Conservation (phyloP, 2,113 vertebrate genomes). For the Oophaga pumilio region DNA sequence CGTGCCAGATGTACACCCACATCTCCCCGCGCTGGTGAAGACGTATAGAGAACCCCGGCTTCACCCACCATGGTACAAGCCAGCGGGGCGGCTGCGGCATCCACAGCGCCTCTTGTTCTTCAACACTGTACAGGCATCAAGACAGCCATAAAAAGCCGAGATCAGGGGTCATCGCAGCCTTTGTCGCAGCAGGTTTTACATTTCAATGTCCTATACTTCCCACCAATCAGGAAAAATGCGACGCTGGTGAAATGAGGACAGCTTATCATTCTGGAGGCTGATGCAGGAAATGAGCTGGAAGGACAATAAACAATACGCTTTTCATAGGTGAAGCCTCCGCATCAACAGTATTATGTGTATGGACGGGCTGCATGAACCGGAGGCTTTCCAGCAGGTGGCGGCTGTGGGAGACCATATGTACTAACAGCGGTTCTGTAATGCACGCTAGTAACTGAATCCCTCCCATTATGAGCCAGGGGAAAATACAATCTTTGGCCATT, state of each 20-base stretch:
- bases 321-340: background rate
- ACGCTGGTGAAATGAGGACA: conserved; percentile 11
- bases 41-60: background rate
- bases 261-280: background rate
- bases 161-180: conserved; percentile 5
- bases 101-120: background rate
- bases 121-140: conserved; percentile 24
- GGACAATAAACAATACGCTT: conserved; percentile 23
- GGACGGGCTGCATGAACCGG: background rate
- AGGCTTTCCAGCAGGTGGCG: background rate
- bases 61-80: background rate
- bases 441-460: background rate
- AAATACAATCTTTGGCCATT: background rate
- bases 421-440: background rate
- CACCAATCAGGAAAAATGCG: conserved; percentile 14
- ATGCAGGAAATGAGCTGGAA: conserved; percentile 25
- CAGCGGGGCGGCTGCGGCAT: background rate
- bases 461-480: background rate
- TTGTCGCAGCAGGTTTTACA: background rate
- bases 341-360: conserved; percentile 1
- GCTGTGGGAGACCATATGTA: background rate
- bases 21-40: background rate
- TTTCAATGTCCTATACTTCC: conserved; percentile 23
- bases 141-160: background rate
- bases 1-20: background rate